Evolutionary conservation across 2,888 invertebrate genomes (phyloP).

Genomic region (Metellina segmentata): DNA sequence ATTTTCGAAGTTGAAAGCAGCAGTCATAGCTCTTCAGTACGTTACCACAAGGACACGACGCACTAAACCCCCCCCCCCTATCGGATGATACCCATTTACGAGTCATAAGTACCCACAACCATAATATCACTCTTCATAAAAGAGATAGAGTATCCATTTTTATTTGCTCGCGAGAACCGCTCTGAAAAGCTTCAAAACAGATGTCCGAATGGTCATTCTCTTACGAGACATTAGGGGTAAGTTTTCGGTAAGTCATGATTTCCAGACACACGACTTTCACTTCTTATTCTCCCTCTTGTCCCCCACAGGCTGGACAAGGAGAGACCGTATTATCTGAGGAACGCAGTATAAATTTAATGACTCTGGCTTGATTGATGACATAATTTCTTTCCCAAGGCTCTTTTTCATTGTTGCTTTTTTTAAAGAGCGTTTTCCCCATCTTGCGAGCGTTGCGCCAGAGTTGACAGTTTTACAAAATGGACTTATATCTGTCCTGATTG

Average conservation of each 20-base stretch:
- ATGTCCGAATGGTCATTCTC: constrained; percentile 12
- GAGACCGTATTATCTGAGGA: constrained; percentile 26
- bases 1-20: too few species aligned
- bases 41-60: too few species aligned
- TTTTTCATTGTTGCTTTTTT: not conserved
- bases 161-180: not conserved
- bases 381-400: constrained; percentile 47
- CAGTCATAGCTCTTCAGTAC: too few species aligned
- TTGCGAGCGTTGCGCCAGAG: constrained; percentile 11
- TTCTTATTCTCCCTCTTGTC: not conserved
- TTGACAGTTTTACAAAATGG: constrained; percentile 13
- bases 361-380: constrained; percentile 45
- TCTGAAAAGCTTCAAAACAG: not conserved
- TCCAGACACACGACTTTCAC: not conserved
- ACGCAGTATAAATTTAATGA: constrained; percentile 58
- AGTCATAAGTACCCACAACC: too few species aligned
- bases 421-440: constrained; percentile 6
- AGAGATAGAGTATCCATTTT: not conserved
- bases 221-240: not conserved
- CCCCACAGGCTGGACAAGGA: constrained; percentile 10
- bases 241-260: not conserved
- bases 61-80: too few species aligned
- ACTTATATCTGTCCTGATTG: not conserved
- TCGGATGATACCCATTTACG: too few species aligned
- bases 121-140: not conserved